These are phyloP conservation scores for Apocrypta bakeri DNA, from an alignment of 1,140 invertebrate genomes.

Conservation along the genomic window DNA sequence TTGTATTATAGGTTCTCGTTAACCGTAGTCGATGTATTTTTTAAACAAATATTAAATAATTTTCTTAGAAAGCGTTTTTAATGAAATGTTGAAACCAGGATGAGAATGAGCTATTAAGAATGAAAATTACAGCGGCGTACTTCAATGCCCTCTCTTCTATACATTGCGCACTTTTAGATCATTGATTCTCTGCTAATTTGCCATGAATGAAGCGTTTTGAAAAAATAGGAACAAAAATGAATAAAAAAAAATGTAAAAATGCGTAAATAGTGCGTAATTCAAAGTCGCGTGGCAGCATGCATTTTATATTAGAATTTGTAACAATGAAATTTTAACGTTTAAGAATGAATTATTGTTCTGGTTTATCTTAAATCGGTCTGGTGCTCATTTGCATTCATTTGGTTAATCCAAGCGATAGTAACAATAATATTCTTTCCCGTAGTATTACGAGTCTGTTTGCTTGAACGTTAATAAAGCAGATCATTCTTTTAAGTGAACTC, in stretches of 20 bases:
- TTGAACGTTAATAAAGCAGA: not conserved
- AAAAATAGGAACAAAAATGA: not conserved
- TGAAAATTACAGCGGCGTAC: constrained; percentile 4
- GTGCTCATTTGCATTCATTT: constrained; percentile 19
- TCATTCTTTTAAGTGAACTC: not conserved
- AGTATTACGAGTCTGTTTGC: not conserved
- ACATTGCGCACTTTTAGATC: constrained; percentile 9
- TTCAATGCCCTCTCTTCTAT: constrained; percentile 15
- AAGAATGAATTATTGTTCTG: not conserved
- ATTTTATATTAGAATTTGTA: constrained; percentile 35
- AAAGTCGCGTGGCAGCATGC: constrained; percentile 8
- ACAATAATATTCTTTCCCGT: not conserved
- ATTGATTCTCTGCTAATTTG: not conserved
- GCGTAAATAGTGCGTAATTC: not conserved
- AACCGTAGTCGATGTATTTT: constrained; percentile 24
- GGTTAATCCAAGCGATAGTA: not conserved
- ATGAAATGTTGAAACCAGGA: not conserved
- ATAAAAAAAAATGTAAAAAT: not conserved
- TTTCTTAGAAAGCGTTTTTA: not conserved
- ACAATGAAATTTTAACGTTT: constrained; percentile 17
- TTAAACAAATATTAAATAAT: not conserved
- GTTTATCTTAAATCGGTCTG: not conserved
- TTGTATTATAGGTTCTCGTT: not conserved
- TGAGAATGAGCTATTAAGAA: not conserved
- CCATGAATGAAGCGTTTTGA: not conserved